Conservation (phyloP, 2,113 vertebrate genomes). For the Lampris incognitus region DNA sequence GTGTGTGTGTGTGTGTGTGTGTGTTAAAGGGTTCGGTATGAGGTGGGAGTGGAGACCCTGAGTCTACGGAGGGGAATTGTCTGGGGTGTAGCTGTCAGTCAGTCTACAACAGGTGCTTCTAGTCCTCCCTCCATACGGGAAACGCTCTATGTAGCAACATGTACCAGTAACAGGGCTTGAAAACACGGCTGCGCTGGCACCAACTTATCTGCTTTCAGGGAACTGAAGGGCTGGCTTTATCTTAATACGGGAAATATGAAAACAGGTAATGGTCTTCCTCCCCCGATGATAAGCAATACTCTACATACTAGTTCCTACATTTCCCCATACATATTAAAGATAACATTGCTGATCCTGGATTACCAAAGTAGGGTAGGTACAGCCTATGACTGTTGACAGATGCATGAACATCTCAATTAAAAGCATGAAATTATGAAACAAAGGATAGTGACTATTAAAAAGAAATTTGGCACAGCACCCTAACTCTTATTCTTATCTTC, state of each 20-base stretch:
- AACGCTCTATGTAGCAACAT: constrained; percentile 6
- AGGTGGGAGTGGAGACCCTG: constrained; percentile 12
- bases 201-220: neutral
- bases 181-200: neutral
- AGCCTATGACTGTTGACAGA: no score
- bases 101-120: constrained; percentile 64
- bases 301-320: no score
- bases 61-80: neutral
- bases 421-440: no score
- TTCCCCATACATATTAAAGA: no score
- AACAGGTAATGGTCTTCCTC: no score
- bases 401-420: no score
- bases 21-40: constrained; percentile 6
- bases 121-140: constrained; percentile 31
- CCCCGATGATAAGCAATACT: no score
- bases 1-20: constrained; percentile 26
- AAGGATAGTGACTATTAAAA: no score
- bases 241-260: neutral
- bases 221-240: neutral
- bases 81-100: constrained; percentile 39
- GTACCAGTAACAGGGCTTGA: neutral
- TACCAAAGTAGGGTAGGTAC: no score
- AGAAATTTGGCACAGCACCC: no score
- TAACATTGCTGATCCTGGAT: no score
- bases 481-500: no score